phyloP scores from a whole-genome alignment of 2,113 vertebrate species.

The Chrysochloris asiatica region DNA sequence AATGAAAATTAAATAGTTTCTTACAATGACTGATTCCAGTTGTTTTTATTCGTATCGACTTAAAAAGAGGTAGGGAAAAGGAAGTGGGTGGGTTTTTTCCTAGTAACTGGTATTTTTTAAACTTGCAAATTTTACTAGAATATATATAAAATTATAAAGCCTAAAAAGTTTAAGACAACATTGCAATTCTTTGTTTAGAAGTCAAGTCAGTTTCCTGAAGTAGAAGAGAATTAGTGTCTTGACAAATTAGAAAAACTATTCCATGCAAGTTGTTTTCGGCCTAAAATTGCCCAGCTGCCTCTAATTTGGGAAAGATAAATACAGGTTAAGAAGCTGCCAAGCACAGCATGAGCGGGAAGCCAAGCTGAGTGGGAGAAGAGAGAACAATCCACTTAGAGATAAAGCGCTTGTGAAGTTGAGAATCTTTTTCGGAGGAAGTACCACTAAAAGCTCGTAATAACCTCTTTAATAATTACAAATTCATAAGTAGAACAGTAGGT shows the following conservation, averaged over 20 bases:
- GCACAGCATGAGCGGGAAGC: slow-evolving; percentile 48
- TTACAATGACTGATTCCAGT: not conserved
- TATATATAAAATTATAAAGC: slow-evolving; percentile 45
- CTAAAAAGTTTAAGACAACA: slow-evolving; percentile 26
- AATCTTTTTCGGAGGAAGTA: slow-evolving; percentile 27
- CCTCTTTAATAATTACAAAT: not conserved
- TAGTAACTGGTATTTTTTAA: slow-evolving; percentile 22
- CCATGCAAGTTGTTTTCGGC: slow-evolving; percentile 49
- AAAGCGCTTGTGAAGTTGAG: not conserved
- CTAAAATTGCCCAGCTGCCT: slow-evolving; percentile 69
- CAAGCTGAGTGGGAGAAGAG: slow-evolving; percentile 49
- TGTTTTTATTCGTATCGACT: not conserved
- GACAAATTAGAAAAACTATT: slow-evolving; percentile 63
- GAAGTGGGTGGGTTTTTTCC: not conserved
- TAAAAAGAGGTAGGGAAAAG: slow-evolving; percentile 17
- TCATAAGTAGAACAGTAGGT: not conserved
- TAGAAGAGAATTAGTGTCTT: slow-evolving; percentile 59
- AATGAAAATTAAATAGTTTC: slow-evolving; percentile 51
- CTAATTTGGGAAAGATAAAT: slow-evolving; percentile 74
- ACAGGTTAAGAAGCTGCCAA: slow-evolving; percentile 62
- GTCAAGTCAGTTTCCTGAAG: slow-evolving; percentile 47
- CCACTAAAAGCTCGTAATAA: not conserved
- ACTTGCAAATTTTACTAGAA: not conserved
- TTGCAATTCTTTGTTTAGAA: slow-evolving; percentile 44
- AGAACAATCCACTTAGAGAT: slow-evolving; percentile 34